phyloP scores from a whole-genome alignment of 1,140 invertebrate species.

The Drosophila takahashii region DNA sequence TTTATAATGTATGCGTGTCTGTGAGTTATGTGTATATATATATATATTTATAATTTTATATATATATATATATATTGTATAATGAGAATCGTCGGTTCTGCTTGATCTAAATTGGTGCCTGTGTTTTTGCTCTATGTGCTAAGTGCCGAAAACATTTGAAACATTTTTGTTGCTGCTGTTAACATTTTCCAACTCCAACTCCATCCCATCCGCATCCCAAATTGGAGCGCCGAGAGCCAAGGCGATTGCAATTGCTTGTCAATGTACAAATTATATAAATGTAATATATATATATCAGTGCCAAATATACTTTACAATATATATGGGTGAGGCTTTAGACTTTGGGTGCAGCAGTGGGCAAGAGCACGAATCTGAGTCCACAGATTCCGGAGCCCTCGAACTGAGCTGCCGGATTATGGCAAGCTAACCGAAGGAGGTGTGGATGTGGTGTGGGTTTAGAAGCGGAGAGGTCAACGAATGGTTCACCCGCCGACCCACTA shows the following conservation, averaged over 20 bases:
- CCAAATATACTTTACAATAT: conserved; percentile 35
- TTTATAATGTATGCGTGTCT: conserved; percentile 42
- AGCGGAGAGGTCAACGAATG: neutral
- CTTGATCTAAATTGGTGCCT: conserved; percentile 71
- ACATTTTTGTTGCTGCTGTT: conserved; percentile 65
- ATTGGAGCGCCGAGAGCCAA: conserved; percentile 5
- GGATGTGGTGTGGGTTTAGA: neutral
- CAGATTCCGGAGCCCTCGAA: neutral
- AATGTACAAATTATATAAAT: conserved; percentile 36
- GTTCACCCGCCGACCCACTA: neutral
- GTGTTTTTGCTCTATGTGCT: conserved; percentile 65
- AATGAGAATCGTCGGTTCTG: conserved; percentile 68
- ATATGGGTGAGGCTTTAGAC: conserved; percentile 1
- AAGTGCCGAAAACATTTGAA: conserved; percentile 75
- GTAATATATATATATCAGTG: conserved; percentile 15
- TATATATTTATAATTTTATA: conserved; percentile 37
- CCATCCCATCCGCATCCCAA: neutral
- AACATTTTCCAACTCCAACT: conserved; percentile 49
- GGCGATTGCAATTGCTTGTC: conserved; percentile 33
- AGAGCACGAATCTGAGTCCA: neutral
- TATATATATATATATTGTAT: conserved; percentile 47
- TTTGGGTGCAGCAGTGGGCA: neutral
- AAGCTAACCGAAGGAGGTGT: conserved; percentile 6
- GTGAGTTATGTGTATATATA: conserved; percentile 25
- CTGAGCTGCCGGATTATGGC: conserved; percentile 1